Conservation (phyloP, 2,113 vertebrate species). For the Meleagris gallopavo region DNA sequence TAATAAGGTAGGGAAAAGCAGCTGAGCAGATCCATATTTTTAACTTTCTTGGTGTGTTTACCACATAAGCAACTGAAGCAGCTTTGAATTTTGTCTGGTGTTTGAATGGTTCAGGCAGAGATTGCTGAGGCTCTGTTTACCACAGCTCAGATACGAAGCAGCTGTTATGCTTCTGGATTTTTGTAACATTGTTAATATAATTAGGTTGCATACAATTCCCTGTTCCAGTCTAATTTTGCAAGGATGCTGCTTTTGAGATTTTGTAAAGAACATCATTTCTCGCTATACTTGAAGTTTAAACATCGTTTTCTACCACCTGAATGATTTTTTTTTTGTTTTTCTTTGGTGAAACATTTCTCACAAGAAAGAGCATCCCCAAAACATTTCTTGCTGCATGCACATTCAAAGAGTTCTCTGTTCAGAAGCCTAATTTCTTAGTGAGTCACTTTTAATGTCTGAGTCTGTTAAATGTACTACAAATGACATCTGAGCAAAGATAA, state of each 20-base stretch:
- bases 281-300: neutral
- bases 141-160: slow-evolving; percentile 16
- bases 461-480: slow-evolving; percentile 30
- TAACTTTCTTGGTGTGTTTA: neutral
- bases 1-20: neutral
- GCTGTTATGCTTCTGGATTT: slow-evolving; percentile 43
- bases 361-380: neutral
- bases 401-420: slow-evolving; percentile 18
- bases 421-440: slow-evolving; percentile 17
- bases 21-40: neutral
- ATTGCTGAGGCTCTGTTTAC: slow-evolving; percentile 36
- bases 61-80: neutral
- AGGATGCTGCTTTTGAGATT: neutral
- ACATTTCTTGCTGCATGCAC: neutral
- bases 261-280: neutral
- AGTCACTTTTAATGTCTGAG: slow-evolving; percentile 41
- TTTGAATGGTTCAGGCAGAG: slow-evolving; percentile 1
- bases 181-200: slow-evolving; percentile 60
- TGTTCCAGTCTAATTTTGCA: slow-evolving; percentile 45
- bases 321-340: neutral
- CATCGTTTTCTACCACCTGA: neutral
- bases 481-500: slow-evolving; percentile 11
- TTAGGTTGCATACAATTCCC: slow-evolving; percentile 33
- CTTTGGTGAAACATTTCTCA: neutral
- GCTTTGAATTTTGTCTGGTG: neutral